Evolutionary conservation across 2,113 vertebrate genomes (phyloP), one percentile per base, ranked within the genome.

Genomic region (Sminthopsis crassicaudata): DNA sequence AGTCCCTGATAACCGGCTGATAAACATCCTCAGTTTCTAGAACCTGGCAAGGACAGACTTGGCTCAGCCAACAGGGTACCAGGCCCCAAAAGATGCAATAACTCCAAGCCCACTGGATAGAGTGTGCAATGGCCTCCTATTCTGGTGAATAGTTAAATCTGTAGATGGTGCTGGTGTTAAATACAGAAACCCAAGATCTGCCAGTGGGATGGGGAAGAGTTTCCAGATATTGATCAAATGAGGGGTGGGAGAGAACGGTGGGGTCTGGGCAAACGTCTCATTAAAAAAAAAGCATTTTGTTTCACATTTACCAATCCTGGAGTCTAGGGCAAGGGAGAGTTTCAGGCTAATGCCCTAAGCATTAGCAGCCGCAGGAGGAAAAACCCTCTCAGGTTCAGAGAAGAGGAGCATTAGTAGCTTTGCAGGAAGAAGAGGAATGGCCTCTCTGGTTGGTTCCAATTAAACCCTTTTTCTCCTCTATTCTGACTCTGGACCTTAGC

Each of bases 131-230:
- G 2, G 91, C 90, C 54, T 94, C 95, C 90, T 91, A 48, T 48
- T 94, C 93, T 60, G 92, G 95, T 95, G 97, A 98, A 97, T 98
- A 97, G 50, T 98, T 97, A 98, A 97, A 93, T 94, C 93, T 14
- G 24, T 53, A 90, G 67, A 92, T 93, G 88, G 0, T 90, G 95
- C 94, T 50, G 92, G 91, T 46, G n/a, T 84, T 84, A 84, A 51
- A 95, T 92, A 84, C 50, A 95, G 48, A 53, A 54, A 90, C 57
- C 92, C 52, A 52, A 93, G 92, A 42, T 46, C 27, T 90, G 4
- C 25, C n/a, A 42, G 46, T 46, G 2, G 89, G 26, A 46, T 50
- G 26, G 27, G 46, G 48, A 48, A 30, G 46, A 30, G 48, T 46
- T 46, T 46, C 93, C 89, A 42, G 3, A 23, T 91, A 90, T 92